Evolutionary conservation across 2,797 vertebrate genomes (phyloP), one percentile per base, ranked within the genome.

Genomic region (Phaenicophaeus curvirostris): DNA sequence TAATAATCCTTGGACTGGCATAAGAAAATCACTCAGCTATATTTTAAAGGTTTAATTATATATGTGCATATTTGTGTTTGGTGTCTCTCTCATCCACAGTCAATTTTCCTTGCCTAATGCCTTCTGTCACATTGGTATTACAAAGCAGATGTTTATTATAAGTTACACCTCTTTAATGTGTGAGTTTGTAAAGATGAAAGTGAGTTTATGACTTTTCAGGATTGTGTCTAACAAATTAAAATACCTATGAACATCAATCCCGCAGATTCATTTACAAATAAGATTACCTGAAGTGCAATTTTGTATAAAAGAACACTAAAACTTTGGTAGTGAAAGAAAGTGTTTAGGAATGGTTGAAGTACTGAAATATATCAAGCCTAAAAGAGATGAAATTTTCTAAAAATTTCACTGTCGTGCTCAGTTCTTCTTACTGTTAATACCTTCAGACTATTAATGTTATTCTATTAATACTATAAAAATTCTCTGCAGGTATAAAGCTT

Each of bases 81-180:
- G 31, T 86, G 63, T 87, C 58, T 96, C 30, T 83, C 89, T 88
- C 69, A 90, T 83, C 69, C 54, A 88, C 67, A 85, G 68, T 79
- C 89, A 97, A 85, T 97, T 97, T 96, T 95, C 92, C 87, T 96
- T 96, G 83, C 87, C 58, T 94, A 93, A 93, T 97, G 73, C 82
- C 42, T 94, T 96, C 93, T 98, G 92, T 96, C 97, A 96, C 62
- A 44, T 81, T 87, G 80, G 90, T 89, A 87, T 91, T 95, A 86
- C 76, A 95, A 97, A 97, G 72, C 97, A 97, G 96, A 97, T 97
- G 95, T 97, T 97, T 97, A 96, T 97, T 97, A 96, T 95, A 97
- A 97, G 96, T 96, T 93, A 90, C 73, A 92, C 63, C 74, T 95
- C 62, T 94, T 96, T 94, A 97, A 96, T 96, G 93, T 81, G 62